Evolutionary conservation across 2,797 vertebrate genomes (phyloP), one percentile per base, ranked within the genome.

Genomic region (Sebastes variabilis): DNA sequence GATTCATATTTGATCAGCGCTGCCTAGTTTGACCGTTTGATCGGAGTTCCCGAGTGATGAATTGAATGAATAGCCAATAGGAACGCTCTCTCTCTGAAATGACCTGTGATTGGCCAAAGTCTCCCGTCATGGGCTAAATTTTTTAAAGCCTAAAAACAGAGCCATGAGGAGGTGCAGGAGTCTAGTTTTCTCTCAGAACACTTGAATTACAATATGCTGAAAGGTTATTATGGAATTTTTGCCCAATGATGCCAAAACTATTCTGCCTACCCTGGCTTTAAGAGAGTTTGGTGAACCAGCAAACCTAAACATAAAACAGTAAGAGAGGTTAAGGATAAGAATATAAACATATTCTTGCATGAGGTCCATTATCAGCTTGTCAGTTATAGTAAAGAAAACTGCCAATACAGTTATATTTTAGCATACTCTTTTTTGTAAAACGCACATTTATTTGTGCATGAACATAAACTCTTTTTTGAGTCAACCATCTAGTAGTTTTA

Each of bases 101-200:
- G 3, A 20, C 7, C 46, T 49, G 46, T 49, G 46, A 49, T 49
- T 49, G 46, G 18, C 18, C 18, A 49, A 49, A 20, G 46, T 49
- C 46, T 49, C 6, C 7, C 18, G 18, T 49, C 46, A 49, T 0
- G 0, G 46, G 16, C 18, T 20, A 49, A 0, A 49, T 20, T 4
- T 49, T 49, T 8, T 49, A 46, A 46, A 46, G 42, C 42, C 16
- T 46, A 0, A 18, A 46, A 46, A 46, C 6, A 46, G 42, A 46
- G 6, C 0, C 16, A 46, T 18, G 42, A 46, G 16, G 16, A 2
- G 16, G 18, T 49, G 46, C 46, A 49, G 18, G 1, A 49, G 1
- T 49, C 0, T 18, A 49, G 46, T 49, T 49, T 49, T 20, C 46
- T 46, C 42, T 46, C 42, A 46, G 16, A 46, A 46, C 42, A 49